These are phyloP conservation scores for Myrmophylax atrothorax DNA, from an alignment of 2,113 vertebrate species.

Conservation along the genomic window DNA sequence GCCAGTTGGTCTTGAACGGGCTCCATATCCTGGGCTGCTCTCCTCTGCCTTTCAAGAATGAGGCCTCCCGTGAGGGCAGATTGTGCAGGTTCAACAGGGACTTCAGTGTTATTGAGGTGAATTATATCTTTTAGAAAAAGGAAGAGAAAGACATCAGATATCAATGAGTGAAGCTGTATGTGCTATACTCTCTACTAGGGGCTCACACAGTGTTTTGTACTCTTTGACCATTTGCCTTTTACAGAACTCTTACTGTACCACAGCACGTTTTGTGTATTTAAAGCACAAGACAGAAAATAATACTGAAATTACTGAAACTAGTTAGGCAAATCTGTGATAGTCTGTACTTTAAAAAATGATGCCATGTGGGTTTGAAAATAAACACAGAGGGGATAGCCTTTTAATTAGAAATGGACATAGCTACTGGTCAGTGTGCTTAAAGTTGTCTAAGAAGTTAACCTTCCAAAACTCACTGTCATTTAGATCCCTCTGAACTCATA, in stretches of 20 bases:
- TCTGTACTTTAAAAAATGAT: background rate
- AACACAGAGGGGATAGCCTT: background rate
- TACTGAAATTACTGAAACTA: background rate
- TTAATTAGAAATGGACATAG: background rate
- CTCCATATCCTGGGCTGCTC: constrained; percentile 40
- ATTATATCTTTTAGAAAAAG: constrained; percentile 78
- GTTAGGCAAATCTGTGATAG: background rate
- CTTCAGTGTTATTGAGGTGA: constrained; percentile 82
- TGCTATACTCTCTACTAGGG: background rate
- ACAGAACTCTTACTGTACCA: background rate
- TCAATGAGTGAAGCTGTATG: background rate
- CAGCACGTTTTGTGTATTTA: background rate
- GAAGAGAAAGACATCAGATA: background rate
- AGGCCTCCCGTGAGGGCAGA: background rate
- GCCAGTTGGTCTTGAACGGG: constrained; percentile 46
- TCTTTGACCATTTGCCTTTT: background rate
- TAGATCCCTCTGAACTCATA: background rate
- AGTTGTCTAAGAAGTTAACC: background rate
- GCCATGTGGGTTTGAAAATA: background rate
- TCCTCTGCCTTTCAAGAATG: constrained; percentile 44
- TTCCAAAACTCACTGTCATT: background rate
- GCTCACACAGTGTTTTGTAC: background rate
- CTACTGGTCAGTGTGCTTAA: background rate
- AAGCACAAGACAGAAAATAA: background rate
- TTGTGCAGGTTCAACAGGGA: constrained; percentile 24